Conservation (phyloP, 1,140 invertebrate species). For the Drosophila suzukii region DNA sequence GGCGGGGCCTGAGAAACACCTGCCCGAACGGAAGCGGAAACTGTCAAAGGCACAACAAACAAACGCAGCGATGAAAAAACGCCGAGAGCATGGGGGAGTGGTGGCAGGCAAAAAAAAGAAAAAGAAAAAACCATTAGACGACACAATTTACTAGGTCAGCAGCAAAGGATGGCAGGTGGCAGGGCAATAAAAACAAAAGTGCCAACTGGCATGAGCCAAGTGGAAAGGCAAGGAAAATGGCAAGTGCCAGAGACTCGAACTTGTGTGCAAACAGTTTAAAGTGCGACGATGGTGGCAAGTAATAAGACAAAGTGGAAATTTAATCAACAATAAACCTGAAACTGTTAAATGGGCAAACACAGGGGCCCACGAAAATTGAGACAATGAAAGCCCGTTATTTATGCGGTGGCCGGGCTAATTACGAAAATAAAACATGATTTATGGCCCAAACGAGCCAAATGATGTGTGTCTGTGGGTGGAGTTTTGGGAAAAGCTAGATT, state of each 20-base stretch:
- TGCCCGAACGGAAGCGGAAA: constrained; percentile 69
- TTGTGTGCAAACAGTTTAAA: constrained; percentile 71
- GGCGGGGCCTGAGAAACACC: constrained; percentile 39
- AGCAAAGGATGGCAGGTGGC: constrained; percentile 52
- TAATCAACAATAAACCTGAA: constrained; percentile 69
- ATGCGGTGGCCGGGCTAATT: constrained; percentile 75
- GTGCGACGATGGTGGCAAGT: constrained; percentile 40
- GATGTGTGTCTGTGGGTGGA: constrained; percentile 15
- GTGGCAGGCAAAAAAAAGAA: not conserved
- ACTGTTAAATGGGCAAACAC: constrained; percentile 60
- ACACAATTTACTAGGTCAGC: constrained; percentile 74
- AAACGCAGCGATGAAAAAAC: constrained; percentile 28
- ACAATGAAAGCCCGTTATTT: constrained; percentile 80
- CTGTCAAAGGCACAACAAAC: constrained; percentile 74
- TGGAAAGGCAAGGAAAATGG: constrained; percentile 27
- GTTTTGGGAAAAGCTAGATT: constrained; percentile 15
- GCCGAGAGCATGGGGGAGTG: not conserved
- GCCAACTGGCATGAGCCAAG: constrained; percentile 41
- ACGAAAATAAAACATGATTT: constrained; percentile 81
- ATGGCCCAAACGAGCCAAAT: constrained; percentile 36
- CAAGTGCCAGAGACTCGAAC: constrained; percentile 23
- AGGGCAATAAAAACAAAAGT: constrained; percentile 62
- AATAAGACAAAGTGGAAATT: constrained; percentile 65
- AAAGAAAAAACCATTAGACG: constrained; percentile 69
- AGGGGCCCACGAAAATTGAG: constrained; percentile 48